These are phyloP conservation scores for Craseonycteris thonglongyai DNA, from an alignment of 2,113 vertebrate species.

Conservation along the genomic window DNA sequence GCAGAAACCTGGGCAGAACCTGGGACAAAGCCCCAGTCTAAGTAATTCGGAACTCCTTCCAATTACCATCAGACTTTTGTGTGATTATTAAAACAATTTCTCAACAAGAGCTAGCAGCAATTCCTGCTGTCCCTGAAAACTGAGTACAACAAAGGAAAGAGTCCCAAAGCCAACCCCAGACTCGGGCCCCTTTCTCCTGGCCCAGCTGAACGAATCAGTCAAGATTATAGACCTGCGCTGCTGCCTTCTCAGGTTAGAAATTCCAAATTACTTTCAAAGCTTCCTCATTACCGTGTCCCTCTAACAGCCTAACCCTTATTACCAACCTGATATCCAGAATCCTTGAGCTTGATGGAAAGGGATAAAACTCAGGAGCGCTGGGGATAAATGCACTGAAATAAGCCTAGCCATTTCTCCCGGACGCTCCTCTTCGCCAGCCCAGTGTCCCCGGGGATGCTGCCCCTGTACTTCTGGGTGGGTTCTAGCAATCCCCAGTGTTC, in stretches of 20 bases:
- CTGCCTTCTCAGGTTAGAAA: conserved; percentile 2
- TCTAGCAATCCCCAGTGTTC: background rate
- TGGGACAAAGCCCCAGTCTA: background rate
- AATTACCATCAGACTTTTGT: background rate
- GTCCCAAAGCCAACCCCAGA: background rate
- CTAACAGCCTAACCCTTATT: background rate
- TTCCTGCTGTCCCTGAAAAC: background rate
- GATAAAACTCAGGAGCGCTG: background rate
- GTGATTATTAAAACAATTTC: background rate
- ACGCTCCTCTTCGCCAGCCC: background rate
- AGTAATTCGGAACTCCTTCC: background rate
- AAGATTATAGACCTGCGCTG: background rate
- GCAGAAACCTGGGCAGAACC: background rate
- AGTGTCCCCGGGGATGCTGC: fast-evolving
- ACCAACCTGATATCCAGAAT: background rate
- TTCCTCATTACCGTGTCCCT: background rate
- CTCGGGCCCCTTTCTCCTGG: background rate
- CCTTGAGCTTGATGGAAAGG: conserved; percentile 14
- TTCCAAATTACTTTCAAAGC: conserved; percentile 43
- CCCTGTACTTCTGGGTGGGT: background rate
- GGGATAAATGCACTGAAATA: background rate
- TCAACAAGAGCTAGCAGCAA: background rate
- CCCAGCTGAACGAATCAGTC: background rate
- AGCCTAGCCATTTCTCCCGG: background rate
- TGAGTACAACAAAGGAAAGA: background rate